Evolutionary conservation across 2,113 vertebrate genomes (phyloP), one percentile per base, ranked within the genome.

Genomic region (Perccottus glenii): DNA sequence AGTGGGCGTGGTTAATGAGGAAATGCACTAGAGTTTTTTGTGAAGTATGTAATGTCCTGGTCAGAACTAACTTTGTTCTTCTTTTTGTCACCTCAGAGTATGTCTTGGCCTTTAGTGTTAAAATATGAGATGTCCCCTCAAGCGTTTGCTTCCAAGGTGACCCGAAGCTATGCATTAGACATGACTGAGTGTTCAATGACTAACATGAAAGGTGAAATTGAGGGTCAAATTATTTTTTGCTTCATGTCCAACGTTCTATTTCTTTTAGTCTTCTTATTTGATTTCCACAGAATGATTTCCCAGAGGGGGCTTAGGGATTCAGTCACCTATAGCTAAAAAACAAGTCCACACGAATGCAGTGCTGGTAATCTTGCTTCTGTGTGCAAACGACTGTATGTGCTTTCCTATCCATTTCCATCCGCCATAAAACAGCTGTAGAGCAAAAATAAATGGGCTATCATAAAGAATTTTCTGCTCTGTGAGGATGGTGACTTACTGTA

Each of bases 201-300:
- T 27, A 55, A 55, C 52, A 55, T n/a, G 33, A 55, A 55, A 55
- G 52, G 52, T 55, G 52, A 55, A 55, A 55, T 38, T 55, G 38
- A 55, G 38, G 52, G 52, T 55, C 15, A 15, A n/a, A 15, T 55
- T 55, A 9, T 9, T 6, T 33, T n/a, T 12, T 6, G 11, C 12
- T 55, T 55, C 52, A 55, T 55, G 33, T 55, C 52, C 52, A 55
- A 8, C 36, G 52, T 38, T 55, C 52, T n/a, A 12, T 38, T 38
- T 55, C 52, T 53, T n/a, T 27, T 32, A 43, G 40, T 58, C 10
- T 19, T 43, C 36, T n/a, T 43, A 58, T 58, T 58, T 58, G 38
- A 43, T 19, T 58, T 42, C 9, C 10, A 4, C 56, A 9, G 33
- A 7, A 42, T 19, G 56, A 58, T 58, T 43, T 58, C 56, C 38